These are phyloP conservation scores for Caenorhabditis wallacei DNA, from an alignment of 2,888 invertebrate species.

Conservation along the genomic window DNA sequence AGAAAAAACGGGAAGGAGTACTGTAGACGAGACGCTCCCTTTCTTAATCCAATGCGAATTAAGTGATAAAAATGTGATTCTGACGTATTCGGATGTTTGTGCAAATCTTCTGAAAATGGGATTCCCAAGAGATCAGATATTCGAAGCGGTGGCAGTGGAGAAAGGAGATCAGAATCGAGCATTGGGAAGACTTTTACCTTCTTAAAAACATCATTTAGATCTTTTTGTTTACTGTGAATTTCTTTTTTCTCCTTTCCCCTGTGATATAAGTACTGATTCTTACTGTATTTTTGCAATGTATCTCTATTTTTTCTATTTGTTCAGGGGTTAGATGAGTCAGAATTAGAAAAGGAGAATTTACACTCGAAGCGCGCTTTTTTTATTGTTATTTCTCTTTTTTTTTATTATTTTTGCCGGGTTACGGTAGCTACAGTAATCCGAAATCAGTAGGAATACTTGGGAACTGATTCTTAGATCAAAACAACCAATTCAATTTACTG, in stretches of 20 bases:
- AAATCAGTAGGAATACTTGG: no score
- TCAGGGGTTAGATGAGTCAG: no score
- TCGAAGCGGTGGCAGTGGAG: slow-evolving; percentile 57
- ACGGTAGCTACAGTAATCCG: no score
- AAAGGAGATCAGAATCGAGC: slow-evolving; percentile 65
- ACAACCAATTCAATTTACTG: no score
- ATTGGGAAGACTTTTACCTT: slow-evolving; percentile 42
- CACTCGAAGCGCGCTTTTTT: no score
- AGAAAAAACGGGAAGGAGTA: slow-evolving; percentile 67
- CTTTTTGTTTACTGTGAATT: slow-evolving; percentile 2
- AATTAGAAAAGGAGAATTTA: no score
- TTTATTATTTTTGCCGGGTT: no score
- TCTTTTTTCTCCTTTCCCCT: not conserved
- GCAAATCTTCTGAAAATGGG: slow-evolving; percentile 70
- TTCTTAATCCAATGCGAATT: slow-evolving; percentile 67
- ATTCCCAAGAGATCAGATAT: slow-evolving; percentile 53
- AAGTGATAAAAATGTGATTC: slow-evolving; percentile 70
- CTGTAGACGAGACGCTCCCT: slow-evolving; percentile 57
- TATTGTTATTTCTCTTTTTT: no score
- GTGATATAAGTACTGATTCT: slow-evolving; percentile 16
- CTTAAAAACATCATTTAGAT: slow-evolving; percentile 4
- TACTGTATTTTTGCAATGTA: no score
- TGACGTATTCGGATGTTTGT: slow-evolving; percentile 67
- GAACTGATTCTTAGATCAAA: no score
- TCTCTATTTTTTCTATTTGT: no score